A percentile compares a stretch with the other conserved stretches of the same genome.
Evolutionary conservation across 1,140 invertebrate genomes (phyloP).

Genomic region (Pseudomyrmex pallidus): DNA sequence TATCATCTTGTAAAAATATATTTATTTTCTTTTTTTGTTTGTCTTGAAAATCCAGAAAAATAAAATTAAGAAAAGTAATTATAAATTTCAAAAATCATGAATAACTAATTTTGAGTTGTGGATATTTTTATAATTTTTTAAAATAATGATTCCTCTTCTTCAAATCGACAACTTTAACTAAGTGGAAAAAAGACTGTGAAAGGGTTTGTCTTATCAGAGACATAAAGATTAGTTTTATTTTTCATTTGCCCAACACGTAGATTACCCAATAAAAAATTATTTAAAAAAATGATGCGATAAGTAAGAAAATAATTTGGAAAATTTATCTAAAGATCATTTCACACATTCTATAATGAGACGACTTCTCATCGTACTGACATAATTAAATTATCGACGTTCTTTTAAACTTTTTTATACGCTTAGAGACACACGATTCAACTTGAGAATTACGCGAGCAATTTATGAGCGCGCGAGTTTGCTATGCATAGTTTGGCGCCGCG

Average conservation of each 20-base stretch:
- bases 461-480: not conserved
- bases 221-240: not conserved
- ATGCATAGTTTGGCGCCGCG: not conserved
- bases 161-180: too few relatives aligned
- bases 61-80: too few relatives aligned
- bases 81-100: too few relatives aligned
- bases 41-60: too few relatives aligned
- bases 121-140: too few relatives aligned
- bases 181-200: too few relatives aligned
- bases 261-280: too few relatives aligned
- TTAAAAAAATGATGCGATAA: not conserved
- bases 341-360: not conserved
- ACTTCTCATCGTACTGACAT: not conserved
- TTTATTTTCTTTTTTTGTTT: not conserved
- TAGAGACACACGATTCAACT: not conserved
- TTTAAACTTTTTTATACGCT: too few relatives aligned
- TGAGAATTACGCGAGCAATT: conserved; percentile 21
- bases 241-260: not conserved
- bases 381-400: conserved; percentile 6
- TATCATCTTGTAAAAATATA: not conserved
- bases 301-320: not conserved
- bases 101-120: too few relatives aligned
- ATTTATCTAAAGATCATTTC: not conserved
- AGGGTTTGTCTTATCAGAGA: too few relatives aligned
- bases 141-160: too few relatives aligned